phyloP scores from a whole-genome alignment of 2,888 invertebrate genomes.

The Tetanocera ferruginea region DNA sequence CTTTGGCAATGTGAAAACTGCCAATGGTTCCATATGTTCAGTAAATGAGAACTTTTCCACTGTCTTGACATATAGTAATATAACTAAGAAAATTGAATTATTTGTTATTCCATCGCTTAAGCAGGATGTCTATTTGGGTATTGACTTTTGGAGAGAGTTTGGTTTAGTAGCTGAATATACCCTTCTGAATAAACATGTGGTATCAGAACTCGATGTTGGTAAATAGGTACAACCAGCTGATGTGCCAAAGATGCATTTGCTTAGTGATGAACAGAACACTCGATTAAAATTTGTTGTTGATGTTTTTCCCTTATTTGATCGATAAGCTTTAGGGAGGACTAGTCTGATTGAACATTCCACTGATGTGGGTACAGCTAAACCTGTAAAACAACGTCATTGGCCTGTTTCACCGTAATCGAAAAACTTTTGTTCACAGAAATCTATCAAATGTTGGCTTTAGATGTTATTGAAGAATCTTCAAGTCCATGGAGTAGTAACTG shows the following conservation, averaged over 20 bases:
- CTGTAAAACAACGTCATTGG: conserved; percentile 42
- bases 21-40: background rate
- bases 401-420: conserved; percentile 45
- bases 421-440: conserved; percentile 48
- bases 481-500: conserved; percentile 56
- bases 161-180: background rate
- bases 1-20: background rate
- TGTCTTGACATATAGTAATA: background rate
- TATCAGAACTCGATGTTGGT: background rate
- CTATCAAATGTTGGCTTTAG: conserved; percentile 55
- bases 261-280: background rate
- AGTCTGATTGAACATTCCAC: conserved; percentile 31
- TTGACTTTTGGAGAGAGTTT: conserved; percentile 39
- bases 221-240: background rate
- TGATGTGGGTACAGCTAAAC: conserved; percentile 23
- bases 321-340: conserved; percentile 33
- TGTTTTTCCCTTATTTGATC: background rate
- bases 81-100: conserved; percentile 9
- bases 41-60: background rate
- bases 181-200: background rate
- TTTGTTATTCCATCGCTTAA: conserved; percentile 8
- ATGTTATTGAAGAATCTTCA: conserved; percentile 53
- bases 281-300: background rate
- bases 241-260: background rate
- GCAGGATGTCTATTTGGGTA: conserved; percentile 31